phyloP scores from a whole-genome alignment of 2,113 vertebrate genomes.

The Xenus cinereus region DNA sequence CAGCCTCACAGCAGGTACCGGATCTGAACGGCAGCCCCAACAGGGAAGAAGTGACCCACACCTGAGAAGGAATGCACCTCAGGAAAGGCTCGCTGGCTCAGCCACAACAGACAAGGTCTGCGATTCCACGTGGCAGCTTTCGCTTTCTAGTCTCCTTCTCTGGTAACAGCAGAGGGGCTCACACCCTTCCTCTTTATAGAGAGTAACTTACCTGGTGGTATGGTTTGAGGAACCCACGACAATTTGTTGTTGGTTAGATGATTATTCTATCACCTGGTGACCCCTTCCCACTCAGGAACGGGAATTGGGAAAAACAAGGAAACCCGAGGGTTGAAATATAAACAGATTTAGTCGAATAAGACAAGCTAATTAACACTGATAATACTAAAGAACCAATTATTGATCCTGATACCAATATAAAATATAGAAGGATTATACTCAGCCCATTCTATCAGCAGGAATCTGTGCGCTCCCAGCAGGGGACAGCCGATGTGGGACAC shows the following conservation, averaged over 20 bases:
- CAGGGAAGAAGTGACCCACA: too few relatives aligned
- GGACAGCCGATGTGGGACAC: background rate
- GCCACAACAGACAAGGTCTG: background rate
- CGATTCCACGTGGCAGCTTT: accelerated
- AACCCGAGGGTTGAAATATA: background rate
- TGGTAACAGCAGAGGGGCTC: too few relatives aligned
- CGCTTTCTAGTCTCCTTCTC: background rate
- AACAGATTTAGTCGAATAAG: background rate
- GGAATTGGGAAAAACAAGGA: background rate
- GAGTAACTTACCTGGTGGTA: background rate
- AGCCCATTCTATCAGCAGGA: background rate
- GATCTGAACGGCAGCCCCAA: background rate
- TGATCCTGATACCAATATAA: background rate
- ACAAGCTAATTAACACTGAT: background rate
- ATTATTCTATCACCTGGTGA: background rate
- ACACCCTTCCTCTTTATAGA: accelerated
- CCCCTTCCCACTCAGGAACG: background rate
- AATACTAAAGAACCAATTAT: background rate
- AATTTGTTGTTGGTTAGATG: background rate
- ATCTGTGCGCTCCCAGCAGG: background rate
- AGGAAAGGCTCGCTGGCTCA: accelerated
- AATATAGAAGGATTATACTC: background rate
- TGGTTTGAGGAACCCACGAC: background rate
- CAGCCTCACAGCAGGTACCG: accelerated
- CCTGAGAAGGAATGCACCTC: accelerated